These are phyloP conservation scores for Recurvirostra avosetta DNA, from an alignment of 2,113 vertebrate species.

Conservation along the genomic window DNA sequence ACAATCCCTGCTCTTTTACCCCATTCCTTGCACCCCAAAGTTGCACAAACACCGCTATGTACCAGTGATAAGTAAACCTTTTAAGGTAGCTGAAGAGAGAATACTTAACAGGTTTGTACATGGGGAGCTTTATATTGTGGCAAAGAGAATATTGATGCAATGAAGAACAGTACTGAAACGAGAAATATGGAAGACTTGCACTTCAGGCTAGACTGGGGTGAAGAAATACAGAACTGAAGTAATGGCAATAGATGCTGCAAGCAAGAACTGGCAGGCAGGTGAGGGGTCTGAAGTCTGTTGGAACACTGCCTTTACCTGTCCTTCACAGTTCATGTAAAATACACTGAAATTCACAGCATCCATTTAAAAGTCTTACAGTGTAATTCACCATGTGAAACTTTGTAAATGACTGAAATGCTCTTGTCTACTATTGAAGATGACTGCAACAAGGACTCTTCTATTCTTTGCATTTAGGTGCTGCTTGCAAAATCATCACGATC, in stretches of 20 bases:
- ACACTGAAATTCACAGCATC: background rate
- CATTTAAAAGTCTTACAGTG: background rate
- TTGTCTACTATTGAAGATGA: background rate
- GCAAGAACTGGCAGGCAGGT: background rate
- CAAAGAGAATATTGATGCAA: background rate
- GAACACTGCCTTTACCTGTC: background rate
- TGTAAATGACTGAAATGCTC: background rate
- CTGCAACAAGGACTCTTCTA: background rate
- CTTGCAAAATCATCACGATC: slow-evolving; percentile 72
- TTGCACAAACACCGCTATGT: background rate
- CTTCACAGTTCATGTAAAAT: background rate
- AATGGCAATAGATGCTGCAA: background rate
- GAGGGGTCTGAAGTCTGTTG: background rate
- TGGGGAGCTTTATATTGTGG: background rate
- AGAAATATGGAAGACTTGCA: background rate
- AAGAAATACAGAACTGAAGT: background rate
- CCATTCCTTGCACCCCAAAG: background rate
- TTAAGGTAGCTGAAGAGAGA: background rate
- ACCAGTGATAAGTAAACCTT: background rate
- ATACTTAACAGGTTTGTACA: background rate
- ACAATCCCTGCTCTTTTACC: background rate
- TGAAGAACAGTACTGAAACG: background rate
- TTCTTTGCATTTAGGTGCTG: slow-evolving; percentile 67
- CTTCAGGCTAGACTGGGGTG: background rate
- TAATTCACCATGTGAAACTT: background rate